Evolutionary conservation across 2,113 vertebrate genomes (phyloP).

Genomic region (Tachysurus vachellii): DNA sequence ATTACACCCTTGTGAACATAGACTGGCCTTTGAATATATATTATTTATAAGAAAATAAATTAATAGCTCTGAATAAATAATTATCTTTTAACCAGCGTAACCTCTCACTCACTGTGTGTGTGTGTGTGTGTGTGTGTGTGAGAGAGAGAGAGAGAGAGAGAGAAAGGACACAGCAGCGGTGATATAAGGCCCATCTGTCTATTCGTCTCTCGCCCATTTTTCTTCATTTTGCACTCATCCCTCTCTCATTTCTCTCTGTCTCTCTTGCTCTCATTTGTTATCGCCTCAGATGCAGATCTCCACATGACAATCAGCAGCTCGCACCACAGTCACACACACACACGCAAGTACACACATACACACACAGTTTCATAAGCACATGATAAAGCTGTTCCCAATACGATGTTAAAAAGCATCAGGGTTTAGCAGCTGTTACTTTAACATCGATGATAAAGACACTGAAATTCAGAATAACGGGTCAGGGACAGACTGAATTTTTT

Average conservation of each 20-base stretch:
- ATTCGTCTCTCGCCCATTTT: slow-evolving; percentile 16
- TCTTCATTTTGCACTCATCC: slow-evolving; percentile 6
- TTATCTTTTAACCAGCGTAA: not conserved
- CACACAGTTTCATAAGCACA: not conserved
- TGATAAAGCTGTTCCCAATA: slow-evolving; percentile 3
- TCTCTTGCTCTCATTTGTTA: not conserved
- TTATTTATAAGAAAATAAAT: no score
- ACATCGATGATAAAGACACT: not conserved
- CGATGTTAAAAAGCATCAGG: slow-evolving; percentile 1
- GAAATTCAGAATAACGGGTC: not conserved
- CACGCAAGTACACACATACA: not conserved
- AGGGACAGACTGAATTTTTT: not conserved
- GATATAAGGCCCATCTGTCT: slow-evolving; percentile 42
- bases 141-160: not conserved
- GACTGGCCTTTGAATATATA: no score
- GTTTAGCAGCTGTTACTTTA: slow-evolving; percentile 1
- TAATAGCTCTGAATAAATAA: not conserved
- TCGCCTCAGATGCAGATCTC: slow-evolving; percentile 18
- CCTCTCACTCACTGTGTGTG: not conserved
- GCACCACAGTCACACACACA: not conserved
- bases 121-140: slow-evolving; percentile 1
- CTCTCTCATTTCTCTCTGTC: slow-evolving; percentile 22
- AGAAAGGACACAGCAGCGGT: slow-evolving; percentile 7
- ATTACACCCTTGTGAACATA: not conserved
- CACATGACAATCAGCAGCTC: slow-evolving; percentile 22